Base-by-base conservation (phyloP, 2,113 vertebrate genomes). In the Limnothrissa miodon region DNA sequence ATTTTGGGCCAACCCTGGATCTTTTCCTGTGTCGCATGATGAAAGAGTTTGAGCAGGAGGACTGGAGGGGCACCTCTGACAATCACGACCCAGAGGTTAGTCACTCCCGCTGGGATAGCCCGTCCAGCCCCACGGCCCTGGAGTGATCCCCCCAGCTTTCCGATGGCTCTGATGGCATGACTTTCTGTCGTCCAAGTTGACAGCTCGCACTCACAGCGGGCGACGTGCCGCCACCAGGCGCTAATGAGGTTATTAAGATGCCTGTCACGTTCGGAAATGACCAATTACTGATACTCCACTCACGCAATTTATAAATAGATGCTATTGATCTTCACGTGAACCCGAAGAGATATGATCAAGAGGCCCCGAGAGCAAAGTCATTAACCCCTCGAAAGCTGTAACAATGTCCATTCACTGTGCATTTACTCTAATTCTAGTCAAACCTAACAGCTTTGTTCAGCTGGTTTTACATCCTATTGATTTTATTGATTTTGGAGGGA, bases 241-340 rank as follows among this genome's bases (percentile, higher is more conserved):
- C 83, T 91, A 92, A 92, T 83, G 84, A 90, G 83, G 80, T 86
- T 79, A 85, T 89, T 90, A 90, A 87, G 81, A 21, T 36, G 82
- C 39, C 85, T 87, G 88, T 89, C 89, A 87, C 21, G 19, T 85
- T 86, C 62, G 23, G 89, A 87, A 88, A 87, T 10, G n/a, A 44
- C 82, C 87, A 87, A 80, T 90, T 88, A 86, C 78, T 78, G 80
- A 86, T 80, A 59, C 56, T 29, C 56, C 66, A 89, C 45, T 84
- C 56, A 88, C 5, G 29, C 80, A 25, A 36, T 79, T 81, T 85
- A 82, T 78, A 83, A 86, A 83, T 78, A 84, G 45, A 33, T 45
- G 39, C 15, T 56, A 83, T 82, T 83, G 45, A 83, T 85, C 45
- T 44, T 44, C 15, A 13, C n/a, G 10, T 33, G 25, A 62, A 29